Percentiles rank a stretch among this genome's conserved stretches.
Evolutionary conservation across 2,797 vertebrate genomes (phyloP).

Genomic region (Perdix hodgsoniae): DNA sequence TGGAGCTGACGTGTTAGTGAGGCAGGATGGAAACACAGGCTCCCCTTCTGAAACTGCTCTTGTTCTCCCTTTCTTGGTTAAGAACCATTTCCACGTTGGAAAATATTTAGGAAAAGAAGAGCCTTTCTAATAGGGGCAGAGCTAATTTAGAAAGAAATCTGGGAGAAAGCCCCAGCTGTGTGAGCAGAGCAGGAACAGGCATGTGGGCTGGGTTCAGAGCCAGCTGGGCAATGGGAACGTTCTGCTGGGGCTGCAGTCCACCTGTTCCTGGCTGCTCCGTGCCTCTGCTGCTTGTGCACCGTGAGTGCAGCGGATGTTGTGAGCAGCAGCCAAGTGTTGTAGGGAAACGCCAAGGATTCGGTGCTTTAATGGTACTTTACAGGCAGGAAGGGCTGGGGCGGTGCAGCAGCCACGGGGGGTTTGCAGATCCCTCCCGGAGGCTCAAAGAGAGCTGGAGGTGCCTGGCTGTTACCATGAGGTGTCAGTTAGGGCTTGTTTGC

Average conservation of each 20-base stretch:
- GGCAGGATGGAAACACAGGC: neutral
- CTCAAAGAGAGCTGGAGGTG: neutral
- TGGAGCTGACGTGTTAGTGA: neutral
- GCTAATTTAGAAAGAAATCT: neutral
- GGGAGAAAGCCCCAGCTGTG: accelerated
- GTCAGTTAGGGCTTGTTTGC: neutral
- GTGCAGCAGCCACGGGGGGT: too few relatives aligned
- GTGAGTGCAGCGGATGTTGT: neutral
- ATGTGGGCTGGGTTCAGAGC: neutral
- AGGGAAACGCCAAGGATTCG: neutral
- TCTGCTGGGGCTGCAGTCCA: neutral
- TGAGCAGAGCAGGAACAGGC: neutral
- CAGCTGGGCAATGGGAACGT: neutral
- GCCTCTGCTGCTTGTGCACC: accelerated
- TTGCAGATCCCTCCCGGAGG: neutral
- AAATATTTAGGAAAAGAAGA: neutral
- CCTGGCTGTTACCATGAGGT: neutral
- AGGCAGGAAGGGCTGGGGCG: neutral
- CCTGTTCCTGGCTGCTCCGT: neutral
- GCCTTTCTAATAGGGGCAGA: neutral
- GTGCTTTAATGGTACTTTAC: neutral
- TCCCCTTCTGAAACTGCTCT: neutral
- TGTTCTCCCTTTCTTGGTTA: neutral
- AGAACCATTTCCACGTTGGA: neutral
- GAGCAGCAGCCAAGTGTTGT: neutral